These are phyloP conservation scores for Acanthopagrus latus DNA, from an alignment of 2,797 vertebrate species.

Conservation along the genomic window DNA sequence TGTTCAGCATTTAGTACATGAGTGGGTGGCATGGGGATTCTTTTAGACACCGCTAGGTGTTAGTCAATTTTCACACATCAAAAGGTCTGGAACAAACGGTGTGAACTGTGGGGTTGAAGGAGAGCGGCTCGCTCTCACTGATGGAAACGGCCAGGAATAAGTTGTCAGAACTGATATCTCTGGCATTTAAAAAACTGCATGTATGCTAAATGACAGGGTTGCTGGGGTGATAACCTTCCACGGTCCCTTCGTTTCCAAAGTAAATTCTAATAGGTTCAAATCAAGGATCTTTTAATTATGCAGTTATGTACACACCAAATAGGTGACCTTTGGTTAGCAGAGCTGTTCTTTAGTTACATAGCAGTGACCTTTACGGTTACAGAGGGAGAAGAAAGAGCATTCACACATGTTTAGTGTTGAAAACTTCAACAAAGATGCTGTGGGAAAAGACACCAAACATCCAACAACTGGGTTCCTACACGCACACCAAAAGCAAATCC, in stretches of 20 bases:
- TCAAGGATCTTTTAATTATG: slow-evolving; percentile 68
- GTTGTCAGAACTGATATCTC: slow-evolving; percentile 54
- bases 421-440: neutral
- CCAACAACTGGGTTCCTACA: neutral
- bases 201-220: slow-evolving; percentile 53
- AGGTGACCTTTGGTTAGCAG: slow-evolving; percentile 63
- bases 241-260: slow-evolving; percentile 32
- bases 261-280: slow-evolving; percentile 58
- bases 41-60: slow-evolving; percentile 56
- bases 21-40: slow-evolving; percentile 52
- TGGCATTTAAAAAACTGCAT: slow-evolving; percentile 64
- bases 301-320: slow-evolving; percentile 58
- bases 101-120: slow-evolving; percentile 37
- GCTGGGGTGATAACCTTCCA: slow-evolving; percentile 66
- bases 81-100: slow-evolving; percentile 69
- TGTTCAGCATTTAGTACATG: slow-evolving; percentile 39
- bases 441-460: neutral
- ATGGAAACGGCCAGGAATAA: slow-evolving; percentile 46
- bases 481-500: neutral
- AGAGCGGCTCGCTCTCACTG: slow-evolving; percentile 25
- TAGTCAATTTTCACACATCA: slow-evolving; percentile 72
- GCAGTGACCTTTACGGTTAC: slow-evolving; percentile 66
- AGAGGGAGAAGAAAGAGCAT: slow-evolving; percentile 9
- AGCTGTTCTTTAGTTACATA: slow-evolving; percentile 62
- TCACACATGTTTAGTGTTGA: slow-evolving; percentile 1